A percentile compares a stretch with the other conserved stretches of the same genome.
Conservation (phyloP, 2,113 vertebrate species). For the Pardalotus punctatus region DNA sequence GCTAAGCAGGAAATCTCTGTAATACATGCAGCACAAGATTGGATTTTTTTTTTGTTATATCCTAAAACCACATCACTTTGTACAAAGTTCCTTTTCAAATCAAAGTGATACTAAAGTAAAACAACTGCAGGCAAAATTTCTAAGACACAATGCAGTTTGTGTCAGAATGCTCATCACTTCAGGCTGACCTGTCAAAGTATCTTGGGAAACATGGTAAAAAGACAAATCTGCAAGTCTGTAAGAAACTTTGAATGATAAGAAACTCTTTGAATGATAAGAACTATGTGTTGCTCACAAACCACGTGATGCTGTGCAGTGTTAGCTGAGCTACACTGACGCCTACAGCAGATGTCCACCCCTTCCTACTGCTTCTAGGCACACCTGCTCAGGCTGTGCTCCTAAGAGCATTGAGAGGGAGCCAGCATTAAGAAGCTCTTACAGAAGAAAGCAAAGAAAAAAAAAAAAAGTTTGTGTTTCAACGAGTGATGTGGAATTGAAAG, state of each 20-base stretch:
- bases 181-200: constrained; percentile 60
- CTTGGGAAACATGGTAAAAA: constrained; percentile 51
- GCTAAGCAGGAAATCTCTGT: constrained; percentile 30
- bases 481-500: not conserved
- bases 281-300: not conserved
- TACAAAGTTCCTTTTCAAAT: constrained; percentile 46
- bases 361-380: not conserved
- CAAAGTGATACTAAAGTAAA: constrained; percentile 48
- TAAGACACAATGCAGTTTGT: constrained; percentile 35
- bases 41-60: not conserved
- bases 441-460: not conserved
- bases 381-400: not conserved
- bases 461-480: not conserved
- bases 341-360: not conserved
- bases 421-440: not conserved
- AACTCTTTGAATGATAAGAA: not conserved
- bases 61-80: constrained; percentile 29
- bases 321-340: not conserved
- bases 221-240: constrained; percentile 33
- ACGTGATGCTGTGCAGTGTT: not conserved
- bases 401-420: not conserved
- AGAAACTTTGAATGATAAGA: constrained; percentile 7
- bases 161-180: constrained; percentile 67
- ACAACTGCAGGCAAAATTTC: constrained; percentile 65
- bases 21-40: not conserved